phyloP scores from a whole-genome alignment of 2,113 vertebrate species.

The Urocitellus parryii region DNA sequence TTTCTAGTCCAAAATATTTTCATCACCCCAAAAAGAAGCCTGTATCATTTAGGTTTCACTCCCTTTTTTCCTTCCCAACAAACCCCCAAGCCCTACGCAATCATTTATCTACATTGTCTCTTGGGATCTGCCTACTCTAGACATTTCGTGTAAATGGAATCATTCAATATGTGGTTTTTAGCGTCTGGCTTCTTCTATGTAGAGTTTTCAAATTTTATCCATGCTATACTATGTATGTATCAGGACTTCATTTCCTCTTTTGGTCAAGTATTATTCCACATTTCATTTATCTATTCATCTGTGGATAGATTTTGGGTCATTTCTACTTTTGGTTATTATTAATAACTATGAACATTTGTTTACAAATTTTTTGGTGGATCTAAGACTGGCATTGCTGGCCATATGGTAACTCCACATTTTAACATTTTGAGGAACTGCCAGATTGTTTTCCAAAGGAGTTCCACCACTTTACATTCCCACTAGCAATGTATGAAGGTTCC shows the following conservation, averaged over 20 bases:
- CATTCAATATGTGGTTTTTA: background rate
- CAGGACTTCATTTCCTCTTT: background rate
- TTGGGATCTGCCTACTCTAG: background rate
- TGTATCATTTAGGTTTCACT: background rate
- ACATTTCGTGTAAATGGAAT: background rate
- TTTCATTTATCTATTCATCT: background rate
- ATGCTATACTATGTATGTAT: background rate
- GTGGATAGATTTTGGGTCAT: background rate
- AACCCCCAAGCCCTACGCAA: background rate
- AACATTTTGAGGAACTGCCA: background rate
- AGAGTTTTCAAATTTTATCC: background rate
- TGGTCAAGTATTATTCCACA: background rate
- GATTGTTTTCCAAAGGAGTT: constrained; percentile 4
- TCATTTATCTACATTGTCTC: background rate
- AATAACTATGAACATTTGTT: background rate
- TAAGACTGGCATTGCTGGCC: background rate
- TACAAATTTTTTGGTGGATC: background rate
- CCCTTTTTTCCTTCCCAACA: background rate
- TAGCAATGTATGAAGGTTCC: background rate
- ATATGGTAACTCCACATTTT: background rate
- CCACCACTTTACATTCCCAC: background rate
- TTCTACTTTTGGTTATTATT: background rate
- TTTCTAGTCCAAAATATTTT: background rate
- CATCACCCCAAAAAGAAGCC: background rate
- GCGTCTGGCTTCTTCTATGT: background rate